A percentile compares a stretch with the other conserved stretches of the same genome.
Evolutionary conservation across 2,113 vertebrate genomes (phyloP).

Genomic region (Psittacus erithacus): DNA sequence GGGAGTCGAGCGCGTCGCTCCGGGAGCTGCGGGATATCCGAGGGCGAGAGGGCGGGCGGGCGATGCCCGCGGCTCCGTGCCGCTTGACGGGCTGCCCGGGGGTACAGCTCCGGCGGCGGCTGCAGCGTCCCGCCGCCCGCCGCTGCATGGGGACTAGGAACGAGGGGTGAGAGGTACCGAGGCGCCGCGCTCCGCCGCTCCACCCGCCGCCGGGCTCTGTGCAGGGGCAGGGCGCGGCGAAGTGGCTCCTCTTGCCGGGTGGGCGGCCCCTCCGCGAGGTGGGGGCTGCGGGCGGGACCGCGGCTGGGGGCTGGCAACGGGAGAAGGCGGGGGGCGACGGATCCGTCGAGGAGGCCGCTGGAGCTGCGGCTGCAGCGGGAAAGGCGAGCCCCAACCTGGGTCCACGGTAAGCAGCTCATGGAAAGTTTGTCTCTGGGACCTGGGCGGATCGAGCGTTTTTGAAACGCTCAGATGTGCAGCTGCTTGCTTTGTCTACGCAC

Average conservation of each 20-base stretch:
- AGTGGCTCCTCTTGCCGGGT: background rate
- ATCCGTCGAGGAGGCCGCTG: background rate
- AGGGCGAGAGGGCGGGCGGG: background rate
- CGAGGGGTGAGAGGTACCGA: background rate
- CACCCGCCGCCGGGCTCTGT: background rate
- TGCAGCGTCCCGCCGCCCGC: background rate
- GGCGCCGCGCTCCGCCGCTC: background rate
- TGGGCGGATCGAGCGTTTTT: rapidly evolving
- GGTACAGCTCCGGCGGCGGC: background rate
- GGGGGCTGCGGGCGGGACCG: background rate
- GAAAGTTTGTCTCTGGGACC: background rate
- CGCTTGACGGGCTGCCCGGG: background rate
- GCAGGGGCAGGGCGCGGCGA: background rate
- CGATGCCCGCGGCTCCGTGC: background rate
- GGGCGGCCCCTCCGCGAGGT: background rate
- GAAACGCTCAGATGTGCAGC: background rate
- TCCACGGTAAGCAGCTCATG: background rate
- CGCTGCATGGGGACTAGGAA: background rate
- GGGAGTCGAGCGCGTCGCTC: background rate
- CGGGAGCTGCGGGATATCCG: background rate
- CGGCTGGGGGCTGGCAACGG: background rate
- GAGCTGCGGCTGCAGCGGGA: background rate
- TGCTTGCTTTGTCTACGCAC: rapidly evolving
- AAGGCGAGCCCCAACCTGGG: rapidly evolving
- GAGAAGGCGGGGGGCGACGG: background rate